Evolutionary conservation across 2,113 vertebrate genomes (phyloP).

Genomic region (Arizona elegans): DNA sequence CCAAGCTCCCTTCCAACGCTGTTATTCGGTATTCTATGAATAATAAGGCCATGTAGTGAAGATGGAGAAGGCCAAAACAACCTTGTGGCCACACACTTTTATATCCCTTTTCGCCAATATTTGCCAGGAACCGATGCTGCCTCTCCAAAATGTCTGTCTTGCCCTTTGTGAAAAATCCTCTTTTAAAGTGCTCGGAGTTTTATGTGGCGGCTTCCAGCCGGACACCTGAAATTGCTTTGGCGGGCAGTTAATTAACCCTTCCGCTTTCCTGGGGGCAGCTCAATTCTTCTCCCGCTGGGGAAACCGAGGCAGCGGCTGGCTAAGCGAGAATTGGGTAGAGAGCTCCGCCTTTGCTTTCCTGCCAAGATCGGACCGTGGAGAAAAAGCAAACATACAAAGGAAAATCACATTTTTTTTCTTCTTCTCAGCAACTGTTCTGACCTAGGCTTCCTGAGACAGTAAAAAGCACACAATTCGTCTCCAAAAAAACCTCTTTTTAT

Average conservation of each 20-base stretch:
- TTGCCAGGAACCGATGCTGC: too few species aligned
- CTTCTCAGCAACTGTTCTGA: neutral
- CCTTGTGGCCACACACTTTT: too few species aligned
- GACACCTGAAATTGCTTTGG: neutral
- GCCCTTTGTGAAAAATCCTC: neutral
- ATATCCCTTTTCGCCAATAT: too few species aligned
- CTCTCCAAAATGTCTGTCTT: neutral
- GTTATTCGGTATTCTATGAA: too few species aligned
- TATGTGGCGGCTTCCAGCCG: neutral
- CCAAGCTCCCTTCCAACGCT: too few species aligned
- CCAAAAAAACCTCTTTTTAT: too few species aligned
- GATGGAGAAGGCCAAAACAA: too few species aligned
- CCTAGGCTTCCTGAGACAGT: too few species aligned
- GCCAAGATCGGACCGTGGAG: neutral
- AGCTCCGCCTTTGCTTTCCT: neutral
- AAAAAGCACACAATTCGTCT: too few species aligned
- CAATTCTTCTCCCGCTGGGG: neutral
- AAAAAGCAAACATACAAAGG: neutral
- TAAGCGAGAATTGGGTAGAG: neutral
- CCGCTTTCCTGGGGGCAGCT: neutral
- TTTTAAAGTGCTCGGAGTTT: neutral
- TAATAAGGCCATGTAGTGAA: too few species aligned
- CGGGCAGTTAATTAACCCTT: neutral
- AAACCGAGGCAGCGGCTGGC: neutral
- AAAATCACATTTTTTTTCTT: neutral